Conservation (phyloP, 2,797 vertebrate genomes). For the Megaceryle alcyon region DNA sequence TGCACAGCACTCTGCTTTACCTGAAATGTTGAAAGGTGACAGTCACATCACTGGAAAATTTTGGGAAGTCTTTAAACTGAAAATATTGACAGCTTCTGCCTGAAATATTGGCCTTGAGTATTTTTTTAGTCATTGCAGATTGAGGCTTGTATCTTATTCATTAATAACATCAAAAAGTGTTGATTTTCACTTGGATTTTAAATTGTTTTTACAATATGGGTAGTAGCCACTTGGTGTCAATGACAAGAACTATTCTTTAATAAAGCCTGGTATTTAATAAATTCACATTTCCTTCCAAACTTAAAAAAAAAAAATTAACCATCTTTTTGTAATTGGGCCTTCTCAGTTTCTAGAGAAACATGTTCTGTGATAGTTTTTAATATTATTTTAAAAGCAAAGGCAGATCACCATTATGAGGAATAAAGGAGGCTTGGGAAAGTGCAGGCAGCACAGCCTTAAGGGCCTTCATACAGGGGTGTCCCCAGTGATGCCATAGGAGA, state of each 20-base stretch:
- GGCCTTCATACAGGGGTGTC: not conserved
- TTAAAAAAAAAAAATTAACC: not conserved
- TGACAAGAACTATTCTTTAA: not conserved
- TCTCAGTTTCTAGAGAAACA: not conserved
- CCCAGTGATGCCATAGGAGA: not conserved
- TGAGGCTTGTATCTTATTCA: not conserved
- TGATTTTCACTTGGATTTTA: not conserved
- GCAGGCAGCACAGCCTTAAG: not conserved
- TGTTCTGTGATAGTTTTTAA: not conserved
- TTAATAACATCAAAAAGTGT: not conserved
- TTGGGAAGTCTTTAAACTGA: not conserved
- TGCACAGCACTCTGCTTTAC: accelerated
- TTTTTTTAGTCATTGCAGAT: not conserved
- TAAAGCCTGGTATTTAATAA: not conserved
- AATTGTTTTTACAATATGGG: not conserved
- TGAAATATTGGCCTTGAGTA: not conserved
- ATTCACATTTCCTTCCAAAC: not conserved
- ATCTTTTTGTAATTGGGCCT: not conserved
- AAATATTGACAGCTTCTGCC: not conserved
- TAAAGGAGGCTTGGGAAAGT: not conserved
- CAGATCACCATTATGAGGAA: not conserved
- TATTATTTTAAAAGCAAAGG: not conserved
- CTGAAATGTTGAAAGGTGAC: accelerated
- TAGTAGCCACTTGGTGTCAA: not conserved
- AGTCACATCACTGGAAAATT: not conserved